Base-by-base conservation (phyloP, 2,888 invertebrate species). In the Leptura quadrifasciata region DNA sequence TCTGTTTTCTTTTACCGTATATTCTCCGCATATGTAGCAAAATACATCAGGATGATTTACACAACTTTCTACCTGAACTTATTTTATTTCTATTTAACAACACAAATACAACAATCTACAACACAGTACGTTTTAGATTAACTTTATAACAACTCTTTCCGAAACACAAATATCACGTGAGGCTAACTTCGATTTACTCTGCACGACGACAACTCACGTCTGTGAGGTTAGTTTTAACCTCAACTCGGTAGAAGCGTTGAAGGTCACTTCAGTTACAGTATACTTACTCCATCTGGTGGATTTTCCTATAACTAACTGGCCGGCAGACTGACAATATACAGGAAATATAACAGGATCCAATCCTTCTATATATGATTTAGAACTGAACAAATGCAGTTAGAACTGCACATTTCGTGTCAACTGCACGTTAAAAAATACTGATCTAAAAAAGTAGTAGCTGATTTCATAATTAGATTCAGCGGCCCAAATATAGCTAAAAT, bases 21-120 rank as follows among this genome's bases (percentile, higher is more conserved):
- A 60, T 27, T 60, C 27, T 18, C 60, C 60, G 9, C 60, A 27
- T 60, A 60, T 60, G 60, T 60, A 60, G 27, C 60, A 60, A 57
- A 57, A 57, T 17, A 57, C 57, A 57, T 57, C 57, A 57, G 57
- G 57, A 57, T 57, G 57, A 57, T 57, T 57, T 57, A 57, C 57
- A 57, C 57, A 57, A 57, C 57, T 57, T 57, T 57, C 57, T 57
- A 57, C 57, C 20, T 57, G 57, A 57, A 57, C 57, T 57, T 20
- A 57, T 57, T 57, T 57, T 57, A 20, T 57, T 57, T 57, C 57
- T 17, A 57, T 18, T 57, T 20, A 57, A 57, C 18, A 57, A 20
- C 57, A 57, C 18, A 57, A 57, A 57, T 57, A 57, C n/a, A n/a
- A 57, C 57, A 57, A n/a, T n/a, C n/a, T 57, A 57, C 57, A 57